phyloP scores from a whole-genome alignment of 2,888 invertebrate species.

The Halictus ligatus region DNA sequence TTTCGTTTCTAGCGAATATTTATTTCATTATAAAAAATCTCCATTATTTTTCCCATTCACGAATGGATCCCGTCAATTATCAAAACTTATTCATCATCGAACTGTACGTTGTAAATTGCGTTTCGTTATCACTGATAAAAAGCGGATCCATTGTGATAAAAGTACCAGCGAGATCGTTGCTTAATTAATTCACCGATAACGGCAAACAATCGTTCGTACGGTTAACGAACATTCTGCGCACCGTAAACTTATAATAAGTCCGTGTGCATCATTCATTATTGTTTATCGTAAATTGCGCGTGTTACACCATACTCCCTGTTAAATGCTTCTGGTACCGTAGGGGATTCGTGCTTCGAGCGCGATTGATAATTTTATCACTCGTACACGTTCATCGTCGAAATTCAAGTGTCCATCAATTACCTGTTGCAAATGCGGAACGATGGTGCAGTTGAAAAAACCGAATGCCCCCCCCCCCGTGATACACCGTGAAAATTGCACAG shows the following conservation, averaged over 20 bases:
- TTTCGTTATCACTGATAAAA: not conserved
- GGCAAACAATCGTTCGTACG: slow-evolving; percentile 3
- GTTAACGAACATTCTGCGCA: not conserved
- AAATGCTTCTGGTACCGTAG: slow-evolving; percentile 48
- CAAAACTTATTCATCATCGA: not conserved
- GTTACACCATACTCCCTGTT: slow-evolving; percentile 42
- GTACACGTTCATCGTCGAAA: slow-evolving; percentile 56
- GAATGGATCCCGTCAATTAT: not conserved
- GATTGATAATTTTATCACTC: slow-evolving; percentile 58
- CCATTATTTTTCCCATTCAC: not conserved
- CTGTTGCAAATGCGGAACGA: slow-evolving; percentile 31
- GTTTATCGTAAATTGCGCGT: slow-evolving; percentile 53
- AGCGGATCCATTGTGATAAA: not conserved
- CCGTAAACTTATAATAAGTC: slow-evolving; percentile 9
- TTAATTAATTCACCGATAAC: slow-evolving; percentile 6
- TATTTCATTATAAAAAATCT: not conserved
- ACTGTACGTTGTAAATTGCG: not conserved
- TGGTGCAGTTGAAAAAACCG: not conserved
- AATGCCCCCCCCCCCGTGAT: not conserved
- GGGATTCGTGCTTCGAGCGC: slow-evolving; percentile 29
- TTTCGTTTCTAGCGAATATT: not conserved
- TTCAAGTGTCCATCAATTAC: slow-evolving; percentile 48
- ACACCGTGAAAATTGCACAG: slow-evolving; percentile 66
- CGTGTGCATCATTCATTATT: not conserved
- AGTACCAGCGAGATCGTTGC: not conserved